Conservation (phyloP, 2,888 invertebrate species). For the Pachycephus smyrnensis region DNA sequence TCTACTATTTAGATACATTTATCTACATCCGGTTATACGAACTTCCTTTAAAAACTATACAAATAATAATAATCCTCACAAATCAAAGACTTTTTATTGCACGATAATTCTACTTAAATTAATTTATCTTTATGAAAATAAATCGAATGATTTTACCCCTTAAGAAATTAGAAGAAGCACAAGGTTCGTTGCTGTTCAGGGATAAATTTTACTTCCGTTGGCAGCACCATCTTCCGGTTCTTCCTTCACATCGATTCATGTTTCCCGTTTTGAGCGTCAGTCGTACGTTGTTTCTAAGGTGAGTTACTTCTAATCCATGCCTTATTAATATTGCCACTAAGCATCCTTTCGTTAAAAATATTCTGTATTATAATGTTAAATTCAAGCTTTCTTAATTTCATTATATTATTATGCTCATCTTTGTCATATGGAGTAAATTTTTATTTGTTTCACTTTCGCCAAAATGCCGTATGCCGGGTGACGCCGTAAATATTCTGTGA, state of each 20-base stretch:
- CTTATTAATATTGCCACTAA: neutral
- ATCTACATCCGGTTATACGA: neutral
- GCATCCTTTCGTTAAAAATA: neutral
- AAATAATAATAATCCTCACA: neutral
- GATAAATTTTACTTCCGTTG: neutral
- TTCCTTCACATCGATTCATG: neutral
- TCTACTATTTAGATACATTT: neutral
- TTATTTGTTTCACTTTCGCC: neutral
- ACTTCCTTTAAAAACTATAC: neutral
- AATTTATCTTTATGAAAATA: neutral
- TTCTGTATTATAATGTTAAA: neutral
- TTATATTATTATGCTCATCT: neutral
- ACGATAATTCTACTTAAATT: neutral
- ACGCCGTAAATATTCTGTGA: neutral
- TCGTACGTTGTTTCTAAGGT: neutral
- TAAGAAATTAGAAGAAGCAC: neutral
- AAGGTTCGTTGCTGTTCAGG: neutral
- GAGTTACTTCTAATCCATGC: neutral
- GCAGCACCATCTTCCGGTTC: neutral
- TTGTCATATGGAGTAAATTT: neutral
- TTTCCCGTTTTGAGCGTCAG: neutral
- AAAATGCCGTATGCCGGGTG: neutral
- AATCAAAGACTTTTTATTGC: neutral
- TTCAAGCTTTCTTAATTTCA: neutral
- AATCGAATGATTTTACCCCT: neutral